Conservation (phyloP, 1,140 invertebrate genomes). For the Bradysia coprophila region DNA sequence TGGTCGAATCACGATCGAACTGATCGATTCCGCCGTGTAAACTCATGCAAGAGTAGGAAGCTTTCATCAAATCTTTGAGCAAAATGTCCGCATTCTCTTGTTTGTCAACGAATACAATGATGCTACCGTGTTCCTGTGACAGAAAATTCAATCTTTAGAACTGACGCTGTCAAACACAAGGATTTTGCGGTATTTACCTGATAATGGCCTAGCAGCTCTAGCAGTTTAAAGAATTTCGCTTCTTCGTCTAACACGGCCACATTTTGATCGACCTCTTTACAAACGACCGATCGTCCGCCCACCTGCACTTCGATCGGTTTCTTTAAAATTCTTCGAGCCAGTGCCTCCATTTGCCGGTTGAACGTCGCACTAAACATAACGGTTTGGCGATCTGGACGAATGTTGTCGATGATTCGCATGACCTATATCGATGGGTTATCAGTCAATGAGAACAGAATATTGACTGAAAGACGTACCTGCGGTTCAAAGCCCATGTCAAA, state of each 20-base stretch:
- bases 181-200: too few relatives aligned
- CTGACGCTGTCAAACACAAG: too few relatives aligned
- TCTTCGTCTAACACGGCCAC: slow-evolving; percentile 90
- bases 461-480: slow-evolving; percentile 42
- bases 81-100: slow-evolving; percentile 94
- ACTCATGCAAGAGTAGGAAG: slow-evolving; percentile 88
- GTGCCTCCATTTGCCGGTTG: slow-evolving; percentile 95
- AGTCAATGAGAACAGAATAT: slow-evolving; percentile 2
- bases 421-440: slow-evolving; percentile 31
- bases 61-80: slow-evolving; percentile 90
- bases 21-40: slow-evolving; percentile 98
- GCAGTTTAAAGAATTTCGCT: slow-evolving; percentile 91
- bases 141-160: too few relatives aligned
- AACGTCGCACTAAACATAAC: slow-evolving; percentile 99
- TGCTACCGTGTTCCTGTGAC: slow-evolving; percentile 78
- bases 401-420: slow-evolving; percentile 94
- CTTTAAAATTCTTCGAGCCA: slow-evolving; percentile 81
- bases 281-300: slow-evolving; percentile 94
- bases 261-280: slow-evolving; percentile 95
- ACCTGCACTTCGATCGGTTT: slow-evolving; percentile 97
- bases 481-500: slow-evolving; percentile 99
- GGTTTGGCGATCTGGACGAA: slow-evolving; percentile 91
- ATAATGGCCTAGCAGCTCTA: slow-evolving; percentile 90
- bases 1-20: slow-evolving; percentile 95
- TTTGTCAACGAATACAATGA: slow-evolving; percentile 97